These are phyloP conservation scores for Daphoenositta chrysoptera DNA, from an alignment of 2,113 vertebrate genomes.

Conservation along the genomic window DNA sequence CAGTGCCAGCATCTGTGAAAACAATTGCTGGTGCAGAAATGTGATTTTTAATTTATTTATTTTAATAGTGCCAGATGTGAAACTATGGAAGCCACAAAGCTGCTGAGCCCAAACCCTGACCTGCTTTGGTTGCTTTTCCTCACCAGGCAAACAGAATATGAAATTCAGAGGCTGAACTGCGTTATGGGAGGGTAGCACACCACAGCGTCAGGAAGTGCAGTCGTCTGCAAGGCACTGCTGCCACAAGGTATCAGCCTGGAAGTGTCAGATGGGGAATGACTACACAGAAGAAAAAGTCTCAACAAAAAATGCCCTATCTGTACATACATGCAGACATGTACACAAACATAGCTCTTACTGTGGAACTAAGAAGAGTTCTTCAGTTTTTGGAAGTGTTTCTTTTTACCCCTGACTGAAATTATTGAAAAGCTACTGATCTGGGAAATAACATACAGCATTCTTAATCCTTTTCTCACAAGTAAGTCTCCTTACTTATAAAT, in stretches of 20 bases:
- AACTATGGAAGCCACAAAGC: not conserved
- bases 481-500: not conserved
- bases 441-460: not conserved
- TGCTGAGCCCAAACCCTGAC: not conserved
- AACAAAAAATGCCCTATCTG: not conserved
- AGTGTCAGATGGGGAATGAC: not conserved
- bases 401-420: not conserved
- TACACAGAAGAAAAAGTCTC: not conserved
- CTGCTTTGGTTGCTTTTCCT: not conserved
- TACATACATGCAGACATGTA: too few relatives aligned
- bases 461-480: not conserved
- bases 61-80: not conserved
- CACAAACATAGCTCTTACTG: not conserved
- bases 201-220: rapidly evolving
- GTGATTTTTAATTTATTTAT: not conserved
- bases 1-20: not conserved
- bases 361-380: not conserved
- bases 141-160: not conserved
- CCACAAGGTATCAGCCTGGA: not conserved
- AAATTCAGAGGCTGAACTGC: not conserved
- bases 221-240: not conserved
- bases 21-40: not conserved
- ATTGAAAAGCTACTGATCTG: not conserved
- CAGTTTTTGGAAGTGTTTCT: not conserved
- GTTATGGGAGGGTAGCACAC: not conserved